Base-by-base conservation (phyloP, 2,888 invertebrate genomes). In the Sarcophaga subvicina region DNA sequence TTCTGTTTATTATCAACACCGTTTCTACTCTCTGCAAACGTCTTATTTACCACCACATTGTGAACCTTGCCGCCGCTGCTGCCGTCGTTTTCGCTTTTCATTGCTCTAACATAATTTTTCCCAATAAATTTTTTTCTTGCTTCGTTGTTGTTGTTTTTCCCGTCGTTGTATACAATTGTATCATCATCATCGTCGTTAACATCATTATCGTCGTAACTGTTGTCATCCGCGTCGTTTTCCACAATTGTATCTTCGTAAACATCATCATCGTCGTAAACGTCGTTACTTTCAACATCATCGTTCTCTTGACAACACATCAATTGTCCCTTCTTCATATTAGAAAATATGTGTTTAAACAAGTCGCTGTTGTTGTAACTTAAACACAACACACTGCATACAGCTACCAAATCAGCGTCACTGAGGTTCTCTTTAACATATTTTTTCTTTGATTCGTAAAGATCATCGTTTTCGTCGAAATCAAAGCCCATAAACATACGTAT, bases 311-410 rank as follows among this genome's bases (percentile, higher is more conserved):
- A 25, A 17, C 63, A 22, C 25, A 82, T 10, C 60, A 78, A 49
- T 20, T 54, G 17, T 20, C 77, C 71, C 54, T 67, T 78, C 37
- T 47, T 45, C 45, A 83, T 54, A 37, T 72, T 66, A 14, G 20
- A 59, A 49, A 78, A 72, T 6, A 83, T 77, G 59, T 78, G 54
- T 22, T 60, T n/a, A n/a, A 25, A 59, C 66, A 83, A 83, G 59
- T 79, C 69, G 8, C 72, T 49, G 12, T 17, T 59, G n/a, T 78
- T 63, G 60, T 83, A 79, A 17, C 27, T 12, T 4, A 70, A 63
- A 14, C 76, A 66, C 67, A 80, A 80, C 20, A 80, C 14, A 14
- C 47, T 75, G 27, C 78, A 83, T 54, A 78, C n/a, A 20, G 64
- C 45, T 12, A 59, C 83, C n/a, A 78, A 71, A 72, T 83, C 82